These are phyloP conservation scores for Ectobius pallidus DNA, from an alignment of 2,888 invertebrate species.

Conservation along the genomic window DNA sequence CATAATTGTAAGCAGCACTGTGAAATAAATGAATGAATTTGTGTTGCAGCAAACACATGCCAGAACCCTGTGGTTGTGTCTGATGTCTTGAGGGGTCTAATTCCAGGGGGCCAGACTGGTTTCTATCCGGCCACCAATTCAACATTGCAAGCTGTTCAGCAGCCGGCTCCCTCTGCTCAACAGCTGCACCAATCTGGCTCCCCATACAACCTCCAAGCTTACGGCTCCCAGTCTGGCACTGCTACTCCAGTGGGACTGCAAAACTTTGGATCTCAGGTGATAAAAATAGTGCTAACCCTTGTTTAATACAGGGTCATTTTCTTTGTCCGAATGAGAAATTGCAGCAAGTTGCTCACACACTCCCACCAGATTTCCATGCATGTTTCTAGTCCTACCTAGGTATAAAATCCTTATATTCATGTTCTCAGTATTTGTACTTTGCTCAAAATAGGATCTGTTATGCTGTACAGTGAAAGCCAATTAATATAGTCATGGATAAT, in stretches of 20 bases:
- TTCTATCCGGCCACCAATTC: slow-evolving; percentile 56
- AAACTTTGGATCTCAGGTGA: slow-evolving; percentile 45
- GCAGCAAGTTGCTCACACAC: too few species aligned
- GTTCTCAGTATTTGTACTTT: too few species aligned
- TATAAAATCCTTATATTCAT: too few species aligned
- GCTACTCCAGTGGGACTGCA: slow-evolving; percentile 42
- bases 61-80: slow-evolving; percentile 21
- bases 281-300: not conserved
- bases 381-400: too few species aligned
- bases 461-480: too few species aligned
- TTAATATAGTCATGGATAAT: too few species aligned
- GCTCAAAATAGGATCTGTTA: too few species aligned
- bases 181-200: slow-evolving; percentile 53
- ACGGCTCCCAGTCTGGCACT: slow-evolving; percentile 46
- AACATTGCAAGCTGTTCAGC: slow-evolving; percentile 49
- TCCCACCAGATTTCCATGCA: too few species aligned
- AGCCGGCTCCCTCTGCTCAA: slow-evolving; percentile 54
- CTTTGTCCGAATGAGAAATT: not conserved
- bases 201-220: slow-evolving; percentile 56
- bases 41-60: slow-evolving; percentile 39
- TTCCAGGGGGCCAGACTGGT: slow-evolving; percentile 57
- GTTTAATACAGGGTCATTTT: not conserved
- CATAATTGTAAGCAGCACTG: too few species aligned
- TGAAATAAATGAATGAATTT: too few species aligned
- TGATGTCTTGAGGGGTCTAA: slow-evolving; percentile 21